Evolutionary conservation across 1,140 invertebrate species (phyloP).

Genomic region (Drosophila pseudoobscura): DNA sequence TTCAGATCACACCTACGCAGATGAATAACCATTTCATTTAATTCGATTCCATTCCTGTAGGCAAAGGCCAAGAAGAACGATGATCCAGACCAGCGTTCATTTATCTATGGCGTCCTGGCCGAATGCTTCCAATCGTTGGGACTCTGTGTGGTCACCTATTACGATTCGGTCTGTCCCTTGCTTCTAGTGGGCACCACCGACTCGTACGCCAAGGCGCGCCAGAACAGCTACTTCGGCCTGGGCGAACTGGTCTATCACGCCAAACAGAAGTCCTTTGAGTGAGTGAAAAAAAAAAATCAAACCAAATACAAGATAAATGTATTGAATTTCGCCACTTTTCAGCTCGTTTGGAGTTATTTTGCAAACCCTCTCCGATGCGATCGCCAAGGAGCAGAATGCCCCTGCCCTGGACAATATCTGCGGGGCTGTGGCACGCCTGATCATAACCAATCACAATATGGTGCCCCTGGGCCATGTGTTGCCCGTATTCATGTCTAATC

Average conservation of each 20-base stretch:
- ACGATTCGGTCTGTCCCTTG: conserved; percentile 86
- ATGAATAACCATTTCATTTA: background rate
- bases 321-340: background rate
- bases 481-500: conserved; percentile 88
- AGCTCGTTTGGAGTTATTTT: conserved; percentile 85
- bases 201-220: conserved; percentile 87
- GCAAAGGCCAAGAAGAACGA: conserved; percentile 70
- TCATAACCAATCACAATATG: conserved; percentile 86
- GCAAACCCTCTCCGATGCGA: conserved; percentile 86
- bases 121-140: conserved; percentile 88
- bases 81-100: conserved; percentile 86
- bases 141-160: conserved; percentile 85
- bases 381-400: conserved; percentile 86
- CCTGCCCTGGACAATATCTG: conserved; percentile 90
- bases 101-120: conserved; percentile 89
- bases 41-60: conserved; percentile 22
- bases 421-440: conserved; percentile 90
- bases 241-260: conserved; percentile 88
- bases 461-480: conserved; percentile 89
- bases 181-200: conserved; percentile 87
- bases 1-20: background rate
- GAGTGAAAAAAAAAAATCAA: conserved; percentile 18
- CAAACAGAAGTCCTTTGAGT: conserved; percentile 74
- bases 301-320: too few relatives aligned
- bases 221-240: conserved; percentile 90